A percentile compares a stretch with the other conserved stretches of the same genome.
These are phyloP conservation scores for Parasteatoda tepidariorum DNA, from an alignment of 1,140 invertebrate species.

Conservation along the genomic window DNA sequence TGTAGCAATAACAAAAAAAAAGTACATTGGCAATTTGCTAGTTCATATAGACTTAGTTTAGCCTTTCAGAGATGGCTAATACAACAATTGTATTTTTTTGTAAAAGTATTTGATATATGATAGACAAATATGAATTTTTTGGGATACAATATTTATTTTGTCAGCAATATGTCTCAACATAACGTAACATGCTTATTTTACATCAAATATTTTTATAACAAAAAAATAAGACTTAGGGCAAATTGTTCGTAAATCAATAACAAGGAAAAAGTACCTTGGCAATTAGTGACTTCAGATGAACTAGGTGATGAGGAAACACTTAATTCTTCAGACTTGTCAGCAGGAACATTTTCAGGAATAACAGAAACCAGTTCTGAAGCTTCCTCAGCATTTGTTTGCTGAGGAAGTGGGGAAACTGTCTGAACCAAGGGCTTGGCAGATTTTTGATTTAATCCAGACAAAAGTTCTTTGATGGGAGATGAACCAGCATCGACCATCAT, in stretches of 20 bases:
- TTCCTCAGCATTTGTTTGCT: not conserved
- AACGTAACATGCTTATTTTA: too few species aligned
- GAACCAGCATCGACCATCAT: slow-evolving; percentile 8
- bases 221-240: too few species aligned
- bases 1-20: too few species aligned
- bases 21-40: too few species aligned
- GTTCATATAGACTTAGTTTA: too few species aligned
- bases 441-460: slow-evolving; percentile 31
- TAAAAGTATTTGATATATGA: too few species aligned
- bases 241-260: not conserved
- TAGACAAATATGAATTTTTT: too few species aligned
- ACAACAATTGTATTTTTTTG: too few species aligned
- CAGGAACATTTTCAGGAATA: not conserved
- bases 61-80: too few species aligned
- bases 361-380: not conserved
- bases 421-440: slow-evolving; percentile 37
- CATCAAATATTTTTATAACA: too few species aligned
- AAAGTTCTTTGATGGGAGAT: slow-evolving; percentile 51
- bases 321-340: not conserved
- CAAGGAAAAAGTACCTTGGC: not conserved
- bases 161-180: too few species aligned
- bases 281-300: not conserved
- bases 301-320: slow-evolving; percentile 12
- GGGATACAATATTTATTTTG: too few species aligned
- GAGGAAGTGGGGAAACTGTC: slow-evolving; percentile 37